Conservation (phyloP, 2,113 vertebrate species). For the Albula goreensis region DNA sequence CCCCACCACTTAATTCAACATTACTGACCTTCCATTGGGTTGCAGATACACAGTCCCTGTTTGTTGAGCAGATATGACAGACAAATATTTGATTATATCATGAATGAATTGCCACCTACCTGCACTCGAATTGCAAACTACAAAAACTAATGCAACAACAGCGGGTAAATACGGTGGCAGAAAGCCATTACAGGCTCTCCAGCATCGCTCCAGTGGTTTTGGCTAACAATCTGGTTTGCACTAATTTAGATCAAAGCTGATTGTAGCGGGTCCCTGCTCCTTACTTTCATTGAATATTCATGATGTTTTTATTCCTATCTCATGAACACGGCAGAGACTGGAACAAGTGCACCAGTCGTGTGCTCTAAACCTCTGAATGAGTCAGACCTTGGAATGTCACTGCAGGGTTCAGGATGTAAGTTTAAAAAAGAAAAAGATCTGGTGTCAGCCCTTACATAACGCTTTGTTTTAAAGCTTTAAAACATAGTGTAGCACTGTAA, state of each 20-base stretch:
- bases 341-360: slow-evolving; percentile 36
- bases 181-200: slow-evolving; percentile 33
- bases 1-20: background rate
- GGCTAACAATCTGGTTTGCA: slow-evolving; percentile 21
- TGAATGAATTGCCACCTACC: background rate
- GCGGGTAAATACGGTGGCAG: background rate
- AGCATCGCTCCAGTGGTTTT: slow-evolving; percentile 32
- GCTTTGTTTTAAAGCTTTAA: background rate
- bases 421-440: background rate
- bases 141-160: background rate
- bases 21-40: background rate
- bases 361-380: slow-evolving; percentile 17
- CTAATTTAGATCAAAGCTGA: slow-evolving; percentile 48
- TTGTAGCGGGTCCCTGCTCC: slow-evolving; percentile 38
- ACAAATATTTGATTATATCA: background rate
- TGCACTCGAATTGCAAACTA: background rate
- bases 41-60: background rate
- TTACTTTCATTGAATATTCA: slow-evolving; percentile 49
- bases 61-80: background rate
- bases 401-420: background rate
- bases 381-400: slow-evolving; percentile 3
- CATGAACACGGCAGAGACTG: slow-evolving; percentile 27
- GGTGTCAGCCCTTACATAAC: slow-evolving; percentile 17
- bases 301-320: slow-evolving; percentile 47
- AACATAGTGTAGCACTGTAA: background rate